Base-by-base conservation (phyloP, 2,113 vertebrate genomes). In the Strix aluco region DNA sequence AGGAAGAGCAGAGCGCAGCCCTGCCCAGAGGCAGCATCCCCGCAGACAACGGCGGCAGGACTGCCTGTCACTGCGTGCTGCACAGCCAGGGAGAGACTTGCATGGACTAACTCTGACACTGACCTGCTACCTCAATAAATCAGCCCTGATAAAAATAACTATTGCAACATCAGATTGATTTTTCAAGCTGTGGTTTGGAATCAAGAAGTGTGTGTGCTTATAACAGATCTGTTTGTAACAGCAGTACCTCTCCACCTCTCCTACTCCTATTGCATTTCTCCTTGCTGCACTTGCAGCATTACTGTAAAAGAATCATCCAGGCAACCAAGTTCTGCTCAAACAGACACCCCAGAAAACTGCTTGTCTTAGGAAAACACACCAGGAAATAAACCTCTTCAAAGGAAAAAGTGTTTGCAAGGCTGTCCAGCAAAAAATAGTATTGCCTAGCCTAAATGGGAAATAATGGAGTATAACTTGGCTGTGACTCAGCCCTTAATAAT, bases 1-100 rank as follows among this genome's bases (percentile, higher is more conserved):
- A 34, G 40, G 38, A 29, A 1, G 2, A 51, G 52, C 12, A 57
- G 40, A 15, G 11, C 5, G 0, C 4, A n/a, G 26, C 58, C 38
- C 71, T 80, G 62, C 40, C 47, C 32, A 40, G 81, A 44, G 58
- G 8, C 71, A 67, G 66, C 55, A 14, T 8, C 18, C 13, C n/a
- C 65, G 11, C 18, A 6, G 61, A 17, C 0, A 1, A 0, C 7
- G 3, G 8, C 3, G 4, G 27, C 2, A 2, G 70, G 10, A 11
- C 0, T 10, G 49, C 25, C n/a, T 4, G 16, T 4, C 72, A 5
- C 36, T 26, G 30, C 17, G 0, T 1, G 0, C 1, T 21, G 32
- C n/a, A 15, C 34, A 15, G 69, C 57, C 0, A 0, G 4, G 62
- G 22, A 14, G 30, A 36, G 27, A 10, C 23, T 27, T 26, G 15